These are phyloP conservation scores for Atlantisia rogersi DNA, from an alignment of 2,113 vertebrate genomes.

Conservation along the genomic window DNA sequence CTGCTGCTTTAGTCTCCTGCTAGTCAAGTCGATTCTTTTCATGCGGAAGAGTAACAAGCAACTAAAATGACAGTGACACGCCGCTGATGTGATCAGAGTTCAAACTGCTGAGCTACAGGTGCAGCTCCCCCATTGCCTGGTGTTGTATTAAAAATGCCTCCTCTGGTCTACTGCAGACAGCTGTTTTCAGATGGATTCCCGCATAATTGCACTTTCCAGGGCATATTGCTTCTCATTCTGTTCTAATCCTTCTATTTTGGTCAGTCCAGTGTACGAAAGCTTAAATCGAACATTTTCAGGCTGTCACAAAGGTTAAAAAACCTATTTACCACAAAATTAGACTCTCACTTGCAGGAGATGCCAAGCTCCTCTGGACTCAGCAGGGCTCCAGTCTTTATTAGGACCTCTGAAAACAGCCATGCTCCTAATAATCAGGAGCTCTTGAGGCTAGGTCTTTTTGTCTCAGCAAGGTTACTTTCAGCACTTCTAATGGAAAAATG, in stretches of 20 bases:
- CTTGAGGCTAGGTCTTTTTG: neutral
- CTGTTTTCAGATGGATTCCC: constrained; percentile 14
- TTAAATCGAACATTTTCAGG: constrained; percentile 20
- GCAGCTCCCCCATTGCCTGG: neutral
- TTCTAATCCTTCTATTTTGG: constrained; percentile 34
- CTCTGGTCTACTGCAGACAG: neutral
- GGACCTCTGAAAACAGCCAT: neutral
- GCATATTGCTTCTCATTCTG: constrained; percentile 14
- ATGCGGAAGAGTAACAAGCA: neutral
- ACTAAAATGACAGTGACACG: neutral
- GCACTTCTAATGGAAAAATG: neutral
- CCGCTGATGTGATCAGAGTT: constrained; percentile 2
- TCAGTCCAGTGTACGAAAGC: neutral
- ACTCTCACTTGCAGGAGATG: neutral
- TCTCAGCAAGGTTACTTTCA: neutral
- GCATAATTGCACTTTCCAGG: constrained; percentile 7
- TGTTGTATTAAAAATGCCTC: neutral
- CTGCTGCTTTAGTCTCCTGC: neutral
- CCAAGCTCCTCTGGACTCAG: neutral
- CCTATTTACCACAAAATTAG: constrained; percentile 34
- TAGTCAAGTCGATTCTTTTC: neutral
- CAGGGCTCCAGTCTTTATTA: neutral
- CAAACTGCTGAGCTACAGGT: neutral
- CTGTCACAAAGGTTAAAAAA: constrained; percentile 41
- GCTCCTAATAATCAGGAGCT: neutral